Percentiles rank a stretch among this genome's conserved stretches.
Evolutionary conservation across 2,113 vertebrate species (phyloP).

Genomic region (Perccottus glenii): DNA sequence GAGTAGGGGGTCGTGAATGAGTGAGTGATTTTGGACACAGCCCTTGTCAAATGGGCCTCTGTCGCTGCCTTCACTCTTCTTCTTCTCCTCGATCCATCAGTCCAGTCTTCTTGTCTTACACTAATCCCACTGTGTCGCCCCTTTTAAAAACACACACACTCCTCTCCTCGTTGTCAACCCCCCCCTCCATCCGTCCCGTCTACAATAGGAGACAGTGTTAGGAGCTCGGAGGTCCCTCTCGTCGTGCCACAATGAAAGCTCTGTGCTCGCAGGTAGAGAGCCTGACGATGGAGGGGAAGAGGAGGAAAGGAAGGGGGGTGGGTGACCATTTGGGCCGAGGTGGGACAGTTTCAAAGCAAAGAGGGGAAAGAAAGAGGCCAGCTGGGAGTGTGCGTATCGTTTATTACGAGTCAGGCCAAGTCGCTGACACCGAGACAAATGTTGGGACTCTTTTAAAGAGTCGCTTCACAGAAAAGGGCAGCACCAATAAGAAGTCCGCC

Average conservation of each 20-base stretch:
- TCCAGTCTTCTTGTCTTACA: conserved; percentile 36
- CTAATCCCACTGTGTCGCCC: conserved; percentile 28
- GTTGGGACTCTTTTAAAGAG: conserved; percentile 69
- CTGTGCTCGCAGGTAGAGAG: conserved; percentile 74
- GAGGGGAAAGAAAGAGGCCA: conserved; percentile 50
- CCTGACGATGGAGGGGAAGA: neutral
- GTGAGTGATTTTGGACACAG: conserved; percentile 7
- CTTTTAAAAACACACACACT: conserved; percentile 22
- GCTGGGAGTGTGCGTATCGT: conserved; percentile 54
- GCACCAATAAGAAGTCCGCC: conserved; percentile 52
- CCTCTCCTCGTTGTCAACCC: conserved; percentile 18
- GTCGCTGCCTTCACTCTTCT: neutral
- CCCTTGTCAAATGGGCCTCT: conserved; percentile 16
- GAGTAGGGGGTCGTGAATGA: neutral
- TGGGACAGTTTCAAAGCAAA: conserved; percentile 63
- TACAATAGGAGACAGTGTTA: conserved; percentile 73
- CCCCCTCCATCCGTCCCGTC: conserved; percentile 32
- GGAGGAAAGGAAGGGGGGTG: neutral
- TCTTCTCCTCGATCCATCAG: conserved; percentile 24
- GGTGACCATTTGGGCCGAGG: conserved; percentile 61
- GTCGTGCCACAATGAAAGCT: conserved; percentile 66
- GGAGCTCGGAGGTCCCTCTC: conserved; percentile 43
- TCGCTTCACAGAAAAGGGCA: conserved; percentile 64
- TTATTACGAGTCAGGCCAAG: conserved; percentile 55
- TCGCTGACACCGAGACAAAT: conserved; percentile 72